Evolutionary conservation across 2,888 invertebrate species (phyloP).

Genomic region (Dryobotodes eremita): DNA sequence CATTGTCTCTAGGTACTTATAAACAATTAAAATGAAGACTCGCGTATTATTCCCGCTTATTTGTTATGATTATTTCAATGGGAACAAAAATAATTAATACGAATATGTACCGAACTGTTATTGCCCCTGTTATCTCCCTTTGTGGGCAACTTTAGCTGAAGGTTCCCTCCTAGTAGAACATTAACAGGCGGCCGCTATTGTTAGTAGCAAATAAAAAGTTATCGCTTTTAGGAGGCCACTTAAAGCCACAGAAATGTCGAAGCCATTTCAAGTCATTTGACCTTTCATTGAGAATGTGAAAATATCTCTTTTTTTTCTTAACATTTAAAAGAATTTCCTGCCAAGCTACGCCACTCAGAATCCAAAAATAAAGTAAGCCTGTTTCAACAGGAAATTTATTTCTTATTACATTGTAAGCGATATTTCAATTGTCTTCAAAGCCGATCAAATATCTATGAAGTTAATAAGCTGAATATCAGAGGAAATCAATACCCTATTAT

Average conservation of each 20-base stretch:
- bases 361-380: background rate
- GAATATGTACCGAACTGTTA: constrained; percentile 41
- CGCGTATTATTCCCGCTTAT: background rate
- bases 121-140: constrained; percentile 52
- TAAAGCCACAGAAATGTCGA: constrained; percentile 43
- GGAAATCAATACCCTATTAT: constrained; percentile 40
- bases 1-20: background rate
- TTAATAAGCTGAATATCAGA: constrained; percentile 39
- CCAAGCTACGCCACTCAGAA: background rate
- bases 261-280: constrained; percentile 42
- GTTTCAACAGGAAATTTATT: constrained; percentile 26
- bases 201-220: constrained; percentile 62
- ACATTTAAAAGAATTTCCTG: background rate
- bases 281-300: constrained; percentile 8
- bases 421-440: constrained; percentile 45
- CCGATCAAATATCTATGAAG: constrained; percentile 46
- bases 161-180: constrained; percentile 48
- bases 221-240: constrained; percentile 51
- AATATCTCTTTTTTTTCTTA: constrained; percentile 5
- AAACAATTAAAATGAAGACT: constrained; percentile 26
- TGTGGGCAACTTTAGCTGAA: constrained; percentile 50
- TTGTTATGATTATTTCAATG: constrained; percentile 36
- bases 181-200: constrained; percentile 57
- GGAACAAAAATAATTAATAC: constrained; percentile 42
- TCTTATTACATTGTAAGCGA: constrained; percentile 34